Evolutionary conservation across 2,797 vertebrate genomes (phyloP).

Genomic region (Argya squamiceps): DNA sequence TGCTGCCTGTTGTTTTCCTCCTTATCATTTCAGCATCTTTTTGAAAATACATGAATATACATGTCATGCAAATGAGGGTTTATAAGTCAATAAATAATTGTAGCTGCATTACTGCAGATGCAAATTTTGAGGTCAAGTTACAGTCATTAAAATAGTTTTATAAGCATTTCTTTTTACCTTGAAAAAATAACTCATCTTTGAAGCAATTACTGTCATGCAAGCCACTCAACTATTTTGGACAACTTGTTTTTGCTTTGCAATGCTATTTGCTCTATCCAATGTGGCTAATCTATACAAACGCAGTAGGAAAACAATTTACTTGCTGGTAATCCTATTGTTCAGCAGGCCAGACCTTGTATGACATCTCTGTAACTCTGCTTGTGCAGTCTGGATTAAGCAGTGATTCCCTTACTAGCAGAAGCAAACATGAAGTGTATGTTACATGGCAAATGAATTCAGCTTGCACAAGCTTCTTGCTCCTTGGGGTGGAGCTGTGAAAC

Average conservation of each 20-base stretch:
- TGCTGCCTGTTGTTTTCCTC: constrained; percentile 3
- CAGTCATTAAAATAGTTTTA: neutral
- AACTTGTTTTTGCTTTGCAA: neutral
- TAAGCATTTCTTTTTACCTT: neutral
- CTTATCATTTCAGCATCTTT: neutral
- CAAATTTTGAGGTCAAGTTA: neutral
- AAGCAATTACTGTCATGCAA: neutral
- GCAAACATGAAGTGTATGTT: neutral
- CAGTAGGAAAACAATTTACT: neutral
- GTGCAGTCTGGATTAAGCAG: neutral
- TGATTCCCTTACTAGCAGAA: neutral
- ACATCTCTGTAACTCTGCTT: neutral
- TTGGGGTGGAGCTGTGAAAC: constrained; percentile 11
- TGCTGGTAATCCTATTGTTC: neutral
- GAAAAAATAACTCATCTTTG: neutral
- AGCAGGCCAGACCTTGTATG: neutral
- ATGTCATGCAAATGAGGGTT: constrained; percentile 14
- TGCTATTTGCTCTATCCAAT: neutral
- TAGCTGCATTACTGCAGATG: neutral
- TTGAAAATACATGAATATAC: constrained; percentile 11
- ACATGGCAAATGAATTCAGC: neutral
- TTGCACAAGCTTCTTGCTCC: neutral
- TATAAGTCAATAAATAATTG: neutral
- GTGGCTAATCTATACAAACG: neutral
- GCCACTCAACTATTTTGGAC: neutral